Evolutionary conservation across 2,113 vertebrate species (phyloP), one percentile per base, ranked within the genome.

Genomic region (Prochilodus magdalenae): DNA sequence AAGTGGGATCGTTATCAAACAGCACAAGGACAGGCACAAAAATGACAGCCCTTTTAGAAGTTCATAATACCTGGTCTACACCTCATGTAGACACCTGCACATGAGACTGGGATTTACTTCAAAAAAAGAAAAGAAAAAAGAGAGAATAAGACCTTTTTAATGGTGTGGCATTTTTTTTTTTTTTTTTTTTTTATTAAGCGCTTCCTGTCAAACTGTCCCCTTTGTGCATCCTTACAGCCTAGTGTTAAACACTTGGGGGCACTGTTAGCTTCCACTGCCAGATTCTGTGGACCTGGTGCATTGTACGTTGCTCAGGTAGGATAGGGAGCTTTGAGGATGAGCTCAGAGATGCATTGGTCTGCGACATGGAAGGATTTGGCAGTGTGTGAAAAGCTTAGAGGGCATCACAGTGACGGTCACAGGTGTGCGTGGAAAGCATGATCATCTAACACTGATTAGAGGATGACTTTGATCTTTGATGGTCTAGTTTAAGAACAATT

Each of bases 1-100:
- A 98, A 88, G 78, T 27, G 6, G 63, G 40, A 72, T 80, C 22
- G 15, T 79, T 65, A 77, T 18, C 30, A 20, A 80, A 36, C 73
- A 80, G 73, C 81, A 86, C 84, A 80, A 62, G 84, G 77, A 84
- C 78, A 51, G 78, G 59, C 77, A 77, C 77, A 74, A 65, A 73
- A 57, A 84, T 74, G 40, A 59, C 70, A 75, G 70, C 33, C 30
- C 40, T 74, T 78, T 79, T 30, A 78, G 72, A 75, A 75, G 71
- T 73, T 55, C 27, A 20, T 67, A 75, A 81, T 47, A 81, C 30
- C 51, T 18, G 49, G 72, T 81, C 72, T 81, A 59, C 80, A 75
- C 59, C 69, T 67, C 72, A 59, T 75, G 80, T 81, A 69, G 81
- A 83, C 81, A 62, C 33, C 59, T 40, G 72, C 81, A 77, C 83